A percentile compares a stretch with the other conserved stretches of the same genome.
Conservation (phyloP, 2,797 vertebrate species). For the Hirundo rustica region DNA sequence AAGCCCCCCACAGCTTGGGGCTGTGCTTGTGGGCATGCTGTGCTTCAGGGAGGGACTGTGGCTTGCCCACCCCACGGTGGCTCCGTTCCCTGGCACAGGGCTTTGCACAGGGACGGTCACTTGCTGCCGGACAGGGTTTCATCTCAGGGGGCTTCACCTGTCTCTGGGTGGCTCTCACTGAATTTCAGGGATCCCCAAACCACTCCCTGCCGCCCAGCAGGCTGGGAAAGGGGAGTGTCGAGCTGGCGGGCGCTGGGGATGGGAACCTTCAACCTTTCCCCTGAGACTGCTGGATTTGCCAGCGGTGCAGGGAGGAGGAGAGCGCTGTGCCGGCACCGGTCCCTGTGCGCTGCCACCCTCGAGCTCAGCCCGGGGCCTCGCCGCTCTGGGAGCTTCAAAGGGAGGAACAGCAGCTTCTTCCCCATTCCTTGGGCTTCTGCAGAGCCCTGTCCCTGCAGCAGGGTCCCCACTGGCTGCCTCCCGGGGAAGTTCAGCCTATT, state of each 20-base stretch:
- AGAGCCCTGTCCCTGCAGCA: background rate
- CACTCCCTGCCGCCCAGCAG: accelerated
- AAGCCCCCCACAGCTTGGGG: accelerated
- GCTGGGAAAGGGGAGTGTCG: background rate
- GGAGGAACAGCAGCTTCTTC: background rate
- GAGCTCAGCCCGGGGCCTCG: background rate
- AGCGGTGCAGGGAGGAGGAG: background rate
- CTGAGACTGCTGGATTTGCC: background rate
- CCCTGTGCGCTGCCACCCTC: accelerated
- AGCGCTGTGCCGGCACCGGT: accelerated
- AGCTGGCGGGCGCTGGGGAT: background rate
- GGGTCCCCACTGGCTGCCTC: background rate
- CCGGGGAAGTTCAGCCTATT: constrained; percentile 14
- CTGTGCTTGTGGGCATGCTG: accelerated
- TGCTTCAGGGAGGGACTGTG: background rate
- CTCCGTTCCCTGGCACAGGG: accelerated
- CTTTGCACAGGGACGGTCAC: background rate
- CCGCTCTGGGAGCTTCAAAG: background rate
- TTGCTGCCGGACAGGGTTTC: background rate
- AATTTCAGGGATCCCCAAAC: background rate
- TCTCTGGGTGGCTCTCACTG: background rate
- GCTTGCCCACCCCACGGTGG: accelerated
- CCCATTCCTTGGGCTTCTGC: background rate
- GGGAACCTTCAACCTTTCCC: background rate
- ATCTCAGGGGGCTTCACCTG: background rate